These are phyloP conservation scores for Halichoerus grypus DNA, from an alignment of 2,113 vertebrate genomes.

Conservation along the genomic window DNA sequence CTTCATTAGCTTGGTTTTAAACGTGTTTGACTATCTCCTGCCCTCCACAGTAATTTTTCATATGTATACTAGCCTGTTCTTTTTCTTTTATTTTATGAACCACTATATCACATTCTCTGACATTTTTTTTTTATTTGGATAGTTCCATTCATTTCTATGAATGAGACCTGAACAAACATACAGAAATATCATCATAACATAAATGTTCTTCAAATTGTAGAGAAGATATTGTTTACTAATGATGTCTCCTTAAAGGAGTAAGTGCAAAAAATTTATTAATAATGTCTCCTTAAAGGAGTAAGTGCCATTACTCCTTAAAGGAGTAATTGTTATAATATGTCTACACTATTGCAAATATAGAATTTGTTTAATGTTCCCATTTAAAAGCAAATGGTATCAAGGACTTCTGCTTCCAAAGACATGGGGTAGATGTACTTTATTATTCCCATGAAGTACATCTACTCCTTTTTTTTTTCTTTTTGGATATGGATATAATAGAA, in stretches of 20 bases:
- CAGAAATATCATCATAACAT: neutral
- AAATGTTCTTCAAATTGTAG: neutral
- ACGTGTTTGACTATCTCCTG: neutral
- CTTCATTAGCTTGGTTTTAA: neutral
- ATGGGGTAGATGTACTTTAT: neutral
- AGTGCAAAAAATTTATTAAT: too few relatives aligned
- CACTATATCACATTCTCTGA: neutral
- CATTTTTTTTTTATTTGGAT: neutral
- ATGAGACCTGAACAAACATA: neutral
- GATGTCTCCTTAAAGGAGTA: neutral
- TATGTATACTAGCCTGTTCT: neutral
- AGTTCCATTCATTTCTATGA: neutral
- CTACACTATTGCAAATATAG: neutral
- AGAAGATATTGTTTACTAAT: neutral
- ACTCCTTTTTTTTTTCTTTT: too few relatives aligned
- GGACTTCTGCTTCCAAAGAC: neutral
- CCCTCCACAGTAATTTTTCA: neutral
- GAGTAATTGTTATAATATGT: neutral
- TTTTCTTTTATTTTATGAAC: constrained; percentile 2
- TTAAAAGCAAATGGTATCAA: neutral
- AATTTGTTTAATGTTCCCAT: neutral
- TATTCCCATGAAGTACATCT: neutral
- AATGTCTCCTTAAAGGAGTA: too few relatives aligned
- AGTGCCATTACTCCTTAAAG: too few relatives aligned
- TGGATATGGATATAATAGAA: too few relatives aligned